Conservation (phyloP, 1,140 invertebrate genomes). For the Conopomorpha cramerella region DNA sequence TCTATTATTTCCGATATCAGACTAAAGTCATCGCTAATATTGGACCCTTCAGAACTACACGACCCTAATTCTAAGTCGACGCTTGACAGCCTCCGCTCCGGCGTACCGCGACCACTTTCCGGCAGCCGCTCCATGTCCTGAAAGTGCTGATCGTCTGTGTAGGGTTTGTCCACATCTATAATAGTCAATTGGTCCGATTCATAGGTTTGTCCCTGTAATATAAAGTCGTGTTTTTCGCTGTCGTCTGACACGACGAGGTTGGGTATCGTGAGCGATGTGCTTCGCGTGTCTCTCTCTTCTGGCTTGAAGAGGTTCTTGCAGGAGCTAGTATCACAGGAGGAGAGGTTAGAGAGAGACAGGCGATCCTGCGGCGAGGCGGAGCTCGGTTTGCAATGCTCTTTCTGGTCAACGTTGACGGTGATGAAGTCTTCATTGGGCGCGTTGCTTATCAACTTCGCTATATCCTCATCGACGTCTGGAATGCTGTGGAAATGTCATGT, state of each 20-base stretch:
- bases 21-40: conserved; percentile 71
- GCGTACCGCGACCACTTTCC: conserved; percentile 34
- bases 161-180: conserved; percentile 63
- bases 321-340: conserved; percentile 49
- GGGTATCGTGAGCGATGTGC: conserved; percentile 53
- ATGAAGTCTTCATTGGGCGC: no score
- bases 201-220: conserved; percentile 56
- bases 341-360: conserved; percentile 43
- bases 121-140: conserved; percentile 26
- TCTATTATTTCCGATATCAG: conserved; percentile 69
- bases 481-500: no score
- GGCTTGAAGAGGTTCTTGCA: conserved; percentile 48
- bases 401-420: no score
- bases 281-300: conserved; percentile 26
- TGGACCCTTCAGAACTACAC: conserved; percentile 65
- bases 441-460: conserved; percentile 52
- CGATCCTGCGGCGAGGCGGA: conserved; percentile 34
- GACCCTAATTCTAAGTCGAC: conserved; percentile 43
- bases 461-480: conserved; percentile 60
- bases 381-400: conserved; percentile 23
- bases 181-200: conserved; percentile 65
- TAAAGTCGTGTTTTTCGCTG: conserved; percentile 44
- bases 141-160: conserved; percentile 45
- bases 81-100: conserved; percentile 39
- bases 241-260: conserved; percentile 53